Base-by-base conservation (phyloP, 2,797 vertebrate species). In the Bryconaethiops microstoma region DNA sequence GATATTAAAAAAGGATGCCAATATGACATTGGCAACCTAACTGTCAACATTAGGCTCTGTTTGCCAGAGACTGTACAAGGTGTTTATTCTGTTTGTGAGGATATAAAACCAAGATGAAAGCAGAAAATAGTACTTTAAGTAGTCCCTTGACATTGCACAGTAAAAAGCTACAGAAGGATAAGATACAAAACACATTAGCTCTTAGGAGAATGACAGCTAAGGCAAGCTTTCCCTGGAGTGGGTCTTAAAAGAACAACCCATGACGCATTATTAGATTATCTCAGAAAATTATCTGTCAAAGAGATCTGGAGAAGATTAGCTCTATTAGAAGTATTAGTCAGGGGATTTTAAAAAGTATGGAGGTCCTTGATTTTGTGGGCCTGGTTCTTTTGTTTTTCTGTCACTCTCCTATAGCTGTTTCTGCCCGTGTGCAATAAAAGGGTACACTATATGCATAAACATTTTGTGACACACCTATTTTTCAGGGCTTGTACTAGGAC, bases 211-310 rank as follows among this genome's bases (percentile, higher is more conserved):
- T 39, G 23, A 13, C 45, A 72, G 25, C 29, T 48, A 45, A 77
- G 21, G 45, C 35, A 25, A 16, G 16, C 50, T 35, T 75, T 81
- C 82, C 82, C 75, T 60, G n/a, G 79, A 74, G 84, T 73, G 55
- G 67, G 48, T 54, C 70, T 80, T 21, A 76, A 64, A 39, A 81
- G 75, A 73, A 65, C 69, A 45, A 72, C 13, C 67, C 50, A 79
- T 79, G 35, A 29, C 39, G 70, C 78, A 83, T 83, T 83, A 83
- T 68, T 74, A 80, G 82, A 83, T 83, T 77, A 83, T 80, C 77
- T 77, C 16, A 54, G 59, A 76, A 73, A 77, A 39, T 80, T 40
- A 71, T 59, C 57, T 29, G 59, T 78, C 29, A 57, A 54, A 50
- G 17, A 59, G 67, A 76, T 54, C 25, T 52, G 7, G 17, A 63